Conservation (phyloP, 2,797 vertebrate genomes). For the Mormyrops boulengeri region DNA sequence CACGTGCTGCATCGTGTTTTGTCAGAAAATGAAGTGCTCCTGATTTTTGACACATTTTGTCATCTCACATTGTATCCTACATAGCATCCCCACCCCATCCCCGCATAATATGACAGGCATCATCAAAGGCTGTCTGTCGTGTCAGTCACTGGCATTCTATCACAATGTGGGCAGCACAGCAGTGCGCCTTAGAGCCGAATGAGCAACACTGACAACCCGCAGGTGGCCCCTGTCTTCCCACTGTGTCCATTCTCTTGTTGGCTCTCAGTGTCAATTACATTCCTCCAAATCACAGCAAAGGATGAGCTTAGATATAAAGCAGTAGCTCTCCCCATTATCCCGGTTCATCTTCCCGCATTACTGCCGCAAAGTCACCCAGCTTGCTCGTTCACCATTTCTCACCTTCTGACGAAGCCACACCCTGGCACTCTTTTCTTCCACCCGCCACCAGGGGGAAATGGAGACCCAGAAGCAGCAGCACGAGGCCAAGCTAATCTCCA, state of each 20-base stretch:
- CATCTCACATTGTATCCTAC: not conserved
- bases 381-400: not conserved
- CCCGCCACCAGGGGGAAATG: constrained; percentile 71
- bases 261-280: not conserved
- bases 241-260: not conserved
- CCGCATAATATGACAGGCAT: not conserved
- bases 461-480: constrained; percentile 85
- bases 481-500: constrained; percentile 74
- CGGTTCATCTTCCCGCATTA: not conserved
- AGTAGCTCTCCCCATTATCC: not conserved
- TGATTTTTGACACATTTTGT: not conserved
- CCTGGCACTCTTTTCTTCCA: not conserved
- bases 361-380: not conserved
- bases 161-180: not conserved
- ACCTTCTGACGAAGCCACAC: not conserved
- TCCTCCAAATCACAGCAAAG: not conserved
- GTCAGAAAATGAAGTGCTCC: not conserved
- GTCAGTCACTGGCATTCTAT: not conserved
- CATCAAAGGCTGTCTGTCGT: not conserved
- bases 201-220: not conserved
- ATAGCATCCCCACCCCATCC: not conserved
- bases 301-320: not conserved
- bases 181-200: not conserved
- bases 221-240: not conserved
- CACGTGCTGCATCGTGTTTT: not conserved